Base-by-base conservation (phyloP, 2,113 vertebrate genomes). In the Xyliphius kryptos region DNA sequence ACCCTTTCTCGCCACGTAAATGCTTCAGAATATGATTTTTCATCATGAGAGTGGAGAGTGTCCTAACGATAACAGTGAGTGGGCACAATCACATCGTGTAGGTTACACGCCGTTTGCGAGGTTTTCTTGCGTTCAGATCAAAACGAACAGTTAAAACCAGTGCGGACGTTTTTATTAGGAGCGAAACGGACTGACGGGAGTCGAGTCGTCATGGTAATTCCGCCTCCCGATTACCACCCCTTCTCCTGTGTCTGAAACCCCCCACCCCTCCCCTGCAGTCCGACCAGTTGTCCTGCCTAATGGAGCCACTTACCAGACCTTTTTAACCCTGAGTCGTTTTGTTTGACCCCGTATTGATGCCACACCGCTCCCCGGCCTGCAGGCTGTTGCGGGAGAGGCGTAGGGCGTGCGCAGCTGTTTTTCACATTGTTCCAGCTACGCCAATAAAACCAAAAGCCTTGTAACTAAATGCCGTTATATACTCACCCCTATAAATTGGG, bases 291-390 rank as follows among this genome's bases (percentile, higher is more conserved):
- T 66, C 65, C 38, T n/a, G 74, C 71, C 77, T 86, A 85, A 87
- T 86, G 79, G 80, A 82, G 78, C 77, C 83, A 83, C 81, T 85
- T 86, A 82, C 80, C 80, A 73, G 71, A 74, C 78, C 78, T 85
- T 40, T 84, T 82, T 84, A 84, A 83, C 81, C 78, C 81, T 80
- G 81, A 32, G 80, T 79, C 48, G 79, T 73, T 72, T 78, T 82
- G 77, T 77, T 86, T 86, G 82, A 86, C 82, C 84, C 82, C 76
- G 76, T 82, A 83, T 84, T 82, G 82, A 86, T 80, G 76, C 74
- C 70, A 67, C 20, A 41, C 68, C 79, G 82, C 76, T 75, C 54
- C 64, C 66, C 77, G 49, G 58, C 77, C 75, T 70, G 76, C 75
- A 74, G 68, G 75, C 69, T 66, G 80, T 72, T 74, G 68, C 20